Evolutionary conservation across 2,113 vertebrate species (phyloP).

Genomic region (Pituophis catenifer): DNA sequence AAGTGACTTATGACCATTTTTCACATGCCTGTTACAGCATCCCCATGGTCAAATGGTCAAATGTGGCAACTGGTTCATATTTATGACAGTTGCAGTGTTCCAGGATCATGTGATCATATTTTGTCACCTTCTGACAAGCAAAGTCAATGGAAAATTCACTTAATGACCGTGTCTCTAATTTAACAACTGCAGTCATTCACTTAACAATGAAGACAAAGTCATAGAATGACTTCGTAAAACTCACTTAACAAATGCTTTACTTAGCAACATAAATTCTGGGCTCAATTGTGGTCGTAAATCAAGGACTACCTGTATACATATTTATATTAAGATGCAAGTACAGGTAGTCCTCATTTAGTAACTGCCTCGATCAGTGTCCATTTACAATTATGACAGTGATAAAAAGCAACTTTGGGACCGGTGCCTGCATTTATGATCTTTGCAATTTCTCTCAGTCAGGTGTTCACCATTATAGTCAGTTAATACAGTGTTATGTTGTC

Average conservation of each 20-base stretch:
- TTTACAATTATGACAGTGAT: background rate
- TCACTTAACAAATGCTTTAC: too few relatives aligned
- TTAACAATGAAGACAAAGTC: background rate
- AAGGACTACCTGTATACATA: background rate
- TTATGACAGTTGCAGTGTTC: background rate
- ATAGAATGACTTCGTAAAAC: background rate
- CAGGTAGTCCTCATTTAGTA: background rate
- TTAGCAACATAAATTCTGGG: too few relatives aligned
- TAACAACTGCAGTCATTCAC: background rate
- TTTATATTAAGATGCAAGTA: background rate
- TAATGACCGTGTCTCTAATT: background rate
- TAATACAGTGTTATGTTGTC: background rate
- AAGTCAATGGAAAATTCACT: background rate
- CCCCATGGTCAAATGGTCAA: background rate
- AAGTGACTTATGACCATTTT: background rate
- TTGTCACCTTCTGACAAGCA: background rate
- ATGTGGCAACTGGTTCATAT: background rate
- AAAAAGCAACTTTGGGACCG: background rate
- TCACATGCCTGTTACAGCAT: background rate
- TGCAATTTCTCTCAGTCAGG: background rate
- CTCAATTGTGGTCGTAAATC: too few relatives aligned
- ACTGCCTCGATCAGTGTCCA: background rate
- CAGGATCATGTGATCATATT: background rate
- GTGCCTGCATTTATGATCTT: background rate
- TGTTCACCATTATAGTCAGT: background rate